Conservation (phyloP, 1,140 invertebrate genomes). For the Nebria ingens region DNA sequence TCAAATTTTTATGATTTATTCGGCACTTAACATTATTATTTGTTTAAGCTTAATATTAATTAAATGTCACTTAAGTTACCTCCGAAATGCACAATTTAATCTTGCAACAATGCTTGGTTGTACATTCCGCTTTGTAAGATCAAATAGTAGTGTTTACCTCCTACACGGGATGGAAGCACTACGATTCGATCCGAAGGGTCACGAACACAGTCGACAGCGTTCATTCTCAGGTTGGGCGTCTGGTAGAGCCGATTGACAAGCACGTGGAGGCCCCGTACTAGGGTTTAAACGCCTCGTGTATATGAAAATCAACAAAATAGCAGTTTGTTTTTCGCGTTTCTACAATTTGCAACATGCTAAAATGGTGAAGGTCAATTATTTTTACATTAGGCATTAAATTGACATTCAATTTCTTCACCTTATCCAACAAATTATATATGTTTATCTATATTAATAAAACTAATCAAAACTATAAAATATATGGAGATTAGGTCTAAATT, state of each 20-base stretch:
- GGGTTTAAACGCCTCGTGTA: background rate
- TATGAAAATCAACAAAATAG: background rate
- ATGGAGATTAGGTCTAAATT: too few species aligned
- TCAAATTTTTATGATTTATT: too few species aligned
- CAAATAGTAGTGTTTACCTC: constrained; percentile 5
- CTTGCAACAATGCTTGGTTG: too few species aligned
- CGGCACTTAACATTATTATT: too few species aligned
- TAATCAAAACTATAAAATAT: too few species aligned
- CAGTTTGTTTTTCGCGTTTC: constrained; percentile 4
- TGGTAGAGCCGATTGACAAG: background rate
- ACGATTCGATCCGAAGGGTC: background rate
- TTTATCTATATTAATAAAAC: too few species aligned
- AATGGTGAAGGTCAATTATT: background rate
- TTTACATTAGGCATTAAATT: too few species aligned
- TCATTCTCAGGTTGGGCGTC: background rate
- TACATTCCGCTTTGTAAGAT: background rate
- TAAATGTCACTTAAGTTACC: too few species aligned
- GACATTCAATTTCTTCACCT: too few species aligned
- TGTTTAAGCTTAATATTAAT: too few species aligned
- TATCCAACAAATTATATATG: too few species aligned
- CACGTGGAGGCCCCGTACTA: background rate
- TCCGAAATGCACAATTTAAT: too few species aligned
- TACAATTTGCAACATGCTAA: background rate
- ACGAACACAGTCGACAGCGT: background rate
- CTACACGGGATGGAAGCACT: background rate